phyloP scores from a whole-genome alignment of 1,140 invertebrate genomes.

The Microplitis demolitor region DNA sequence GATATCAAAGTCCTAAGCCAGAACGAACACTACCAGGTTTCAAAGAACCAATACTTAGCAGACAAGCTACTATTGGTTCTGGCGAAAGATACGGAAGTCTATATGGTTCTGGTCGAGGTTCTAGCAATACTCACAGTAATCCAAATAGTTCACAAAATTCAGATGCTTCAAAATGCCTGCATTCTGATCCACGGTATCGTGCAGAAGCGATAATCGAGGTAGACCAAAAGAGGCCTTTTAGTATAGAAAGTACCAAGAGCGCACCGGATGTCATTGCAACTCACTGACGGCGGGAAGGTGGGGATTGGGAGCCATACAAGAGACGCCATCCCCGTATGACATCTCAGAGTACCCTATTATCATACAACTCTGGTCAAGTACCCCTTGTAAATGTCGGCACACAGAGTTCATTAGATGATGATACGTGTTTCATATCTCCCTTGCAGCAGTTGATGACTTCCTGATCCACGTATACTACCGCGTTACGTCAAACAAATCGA shows the following conservation, averaged over 20 bases:
- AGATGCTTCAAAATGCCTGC: slow-evolving; percentile 11
- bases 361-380: slow-evolving; percentile 9
- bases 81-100: slow-evolving; percentile 57
- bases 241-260: slow-evolving; percentile 79
- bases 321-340: slow-evolving; percentile 63
- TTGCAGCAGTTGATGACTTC: slow-evolving; percentile 37
- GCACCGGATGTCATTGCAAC: slow-evolving; percentile 86
- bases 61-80: slow-evolving; percentile 66
- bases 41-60: slow-evolving; percentile 29
- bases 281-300: slow-evolving; percentile 69
- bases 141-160: slow-evolving; percentile 35
- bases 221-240: slow-evolving; percentile 69
- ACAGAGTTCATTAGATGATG: slow-evolving; percentile 54
- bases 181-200: slow-evolving; percentile 59
- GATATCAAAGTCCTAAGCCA: slow-evolving; percentile 47
- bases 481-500: neutral
- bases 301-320: slow-evolving; percentile 66
- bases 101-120: slow-evolving; percentile 38
- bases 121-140: slow-evolving; percentile 40
- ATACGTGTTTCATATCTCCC: slow-evolving; percentile 42
- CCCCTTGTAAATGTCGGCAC: slow-evolving; percentile 46
- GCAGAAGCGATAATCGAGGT: slow-evolving; percentile 73
- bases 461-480: slow-evolving; percentile 44
- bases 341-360: neutral
- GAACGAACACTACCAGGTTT: slow-evolving; percentile 26